A percentile compares a stretch with the other conserved stretches of the same genome.
Conservation (phyloP, 2,113 vertebrate species). For the Ochotona curzoniae region DNA sequence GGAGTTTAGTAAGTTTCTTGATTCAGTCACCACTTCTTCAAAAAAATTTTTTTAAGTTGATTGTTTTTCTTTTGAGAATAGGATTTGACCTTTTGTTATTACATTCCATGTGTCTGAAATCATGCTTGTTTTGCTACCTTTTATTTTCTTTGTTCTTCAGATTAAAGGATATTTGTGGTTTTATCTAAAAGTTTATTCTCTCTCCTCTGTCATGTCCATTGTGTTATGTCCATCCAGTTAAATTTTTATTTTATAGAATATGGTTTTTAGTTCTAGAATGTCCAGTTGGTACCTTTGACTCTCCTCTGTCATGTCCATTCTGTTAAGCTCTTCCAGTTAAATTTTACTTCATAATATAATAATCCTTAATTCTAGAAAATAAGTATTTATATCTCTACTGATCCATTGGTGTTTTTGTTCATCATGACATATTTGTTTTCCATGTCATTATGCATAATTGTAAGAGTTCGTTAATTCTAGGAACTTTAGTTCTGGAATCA, state of each 20-base stretch:
- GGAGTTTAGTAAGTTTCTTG: not conserved
- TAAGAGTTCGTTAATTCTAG: not conserved
- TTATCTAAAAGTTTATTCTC: not conserved
- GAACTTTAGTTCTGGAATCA: not conserved
- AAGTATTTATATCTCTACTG: not conserved
- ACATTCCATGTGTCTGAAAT: not conserved
- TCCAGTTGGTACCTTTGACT: not conserved
- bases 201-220: not conserved
- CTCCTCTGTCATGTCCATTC: not conserved
- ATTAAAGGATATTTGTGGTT: not conserved
- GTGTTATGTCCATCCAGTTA: not conserved
- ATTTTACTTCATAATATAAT: not conserved
- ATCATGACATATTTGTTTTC: not conserved
- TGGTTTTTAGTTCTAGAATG: not conserved
- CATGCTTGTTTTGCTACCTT: slow-evolving; percentile 20
- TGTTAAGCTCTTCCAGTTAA: not conserved
- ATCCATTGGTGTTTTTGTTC: not conserved
- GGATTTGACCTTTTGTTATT: slow-evolving; percentile 38
- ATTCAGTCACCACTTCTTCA: not conserved
- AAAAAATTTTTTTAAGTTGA: not conserved
- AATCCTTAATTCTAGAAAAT: slow-evolving; percentile 7
- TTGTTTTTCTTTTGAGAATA: not conserved
- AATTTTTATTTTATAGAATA: not conserved
- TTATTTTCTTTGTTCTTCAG: slow-evolving; percentile 11
- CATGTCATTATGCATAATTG: not conserved